Conservation (phyloP, 1,140 invertebrate species). For the Epicauta chinensis region DNA sequence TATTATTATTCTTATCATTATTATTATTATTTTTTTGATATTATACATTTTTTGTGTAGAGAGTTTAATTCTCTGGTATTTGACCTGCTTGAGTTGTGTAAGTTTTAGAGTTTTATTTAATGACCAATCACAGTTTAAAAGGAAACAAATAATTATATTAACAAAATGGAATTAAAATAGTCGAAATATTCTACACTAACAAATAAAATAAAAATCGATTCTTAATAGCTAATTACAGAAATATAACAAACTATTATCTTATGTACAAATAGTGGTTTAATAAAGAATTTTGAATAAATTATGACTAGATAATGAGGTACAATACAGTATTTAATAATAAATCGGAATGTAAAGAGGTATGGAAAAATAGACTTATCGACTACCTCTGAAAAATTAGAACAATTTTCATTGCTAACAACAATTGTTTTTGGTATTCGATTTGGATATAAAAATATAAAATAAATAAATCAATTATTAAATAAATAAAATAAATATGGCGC, state of each 20-base stretch:
- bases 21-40: constrained; percentile 22
- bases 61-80: constrained; percentile 29
- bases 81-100: constrained; percentile 26
- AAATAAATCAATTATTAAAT: constrained; percentile 6
- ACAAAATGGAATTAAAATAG: background rate
- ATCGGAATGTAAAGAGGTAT: constrained; percentile 23
- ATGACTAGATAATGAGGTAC: constrained; percentile 17
- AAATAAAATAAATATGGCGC: constrained; percentile 9
- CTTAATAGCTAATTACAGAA: background rate
- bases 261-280: constrained; percentile 10
- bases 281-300: constrained; percentile 13
- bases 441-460: background rate
- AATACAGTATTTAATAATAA: constrained; percentile 13
- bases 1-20: no score
- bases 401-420: no score
- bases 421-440: no score
- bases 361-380: background rate
- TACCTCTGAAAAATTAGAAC: no score
- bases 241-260: constrained; percentile 13
- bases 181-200: constrained; percentile 9
- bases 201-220: constrained; percentile 7
- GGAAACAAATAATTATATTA: constrained; percentile 9
- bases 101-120: background rate
- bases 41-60: constrained; percentile 35
- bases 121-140: constrained; percentile 28